Conservation (phyloP, 2,113 vertebrate genomes). For the Cervus canadensis region DNA sequence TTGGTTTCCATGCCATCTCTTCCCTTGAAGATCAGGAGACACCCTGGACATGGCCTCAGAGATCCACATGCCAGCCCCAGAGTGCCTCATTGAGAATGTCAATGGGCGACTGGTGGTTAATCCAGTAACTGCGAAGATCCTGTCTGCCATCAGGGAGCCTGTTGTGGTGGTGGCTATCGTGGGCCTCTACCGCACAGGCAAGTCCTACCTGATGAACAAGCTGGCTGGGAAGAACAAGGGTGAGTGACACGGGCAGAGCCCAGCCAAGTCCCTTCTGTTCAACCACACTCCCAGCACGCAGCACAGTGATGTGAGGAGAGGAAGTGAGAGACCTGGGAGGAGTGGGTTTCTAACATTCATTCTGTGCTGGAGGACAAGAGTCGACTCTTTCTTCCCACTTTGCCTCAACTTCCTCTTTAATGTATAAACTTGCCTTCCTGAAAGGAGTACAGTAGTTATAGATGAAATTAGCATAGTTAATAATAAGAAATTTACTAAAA, state of each 20-base stretch:
- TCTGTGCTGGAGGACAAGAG: background rate
- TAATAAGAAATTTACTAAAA: background rate
- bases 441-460: background rate
- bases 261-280: fast-evolving
- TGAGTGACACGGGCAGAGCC: background rate
- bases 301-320: fast-evolving
- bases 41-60: background rate
- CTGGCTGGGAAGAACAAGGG: conserved; percentile 33
- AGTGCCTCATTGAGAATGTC: conserved; percentile 58
- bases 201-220: conserved; percentile 72
- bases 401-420: background rate
- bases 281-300: background rate
- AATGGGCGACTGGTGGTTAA: background rate
- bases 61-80: background rate
- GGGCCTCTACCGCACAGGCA: conserved; percentile 63
- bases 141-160: conserved; percentile 17
- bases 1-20: background rate
- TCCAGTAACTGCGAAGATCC: background rate
- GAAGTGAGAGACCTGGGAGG: background rate
- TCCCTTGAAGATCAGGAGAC: background rate
- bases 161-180: conserved; percentile 62
- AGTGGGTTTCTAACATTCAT: background rate
- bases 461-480: background rate
- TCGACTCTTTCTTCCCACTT: background rate
- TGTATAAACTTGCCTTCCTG: background rate